phyloP scores from a whole-genome alignment of 2,797 vertebrate genomes.

The Lagorchestes hirsutus region DNA sequence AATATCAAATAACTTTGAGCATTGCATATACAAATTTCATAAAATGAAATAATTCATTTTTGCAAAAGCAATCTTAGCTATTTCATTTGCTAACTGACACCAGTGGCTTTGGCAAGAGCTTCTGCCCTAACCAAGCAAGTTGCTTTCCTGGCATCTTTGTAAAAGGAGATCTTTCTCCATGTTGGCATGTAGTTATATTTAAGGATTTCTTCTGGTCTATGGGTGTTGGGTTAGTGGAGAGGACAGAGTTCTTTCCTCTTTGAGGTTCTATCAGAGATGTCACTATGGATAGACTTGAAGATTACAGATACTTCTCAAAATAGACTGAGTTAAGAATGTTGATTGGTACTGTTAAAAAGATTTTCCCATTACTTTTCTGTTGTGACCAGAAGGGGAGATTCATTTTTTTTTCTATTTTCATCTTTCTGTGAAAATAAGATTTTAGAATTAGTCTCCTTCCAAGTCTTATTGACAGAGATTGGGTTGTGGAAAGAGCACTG shows the following conservation, averaged over 20 bases:
- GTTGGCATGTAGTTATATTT: not conserved
- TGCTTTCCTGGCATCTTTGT: not conserved
- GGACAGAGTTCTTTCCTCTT: not conserved
- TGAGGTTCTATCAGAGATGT: not conserved
- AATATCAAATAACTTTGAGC: slow-evolving; percentile 72
- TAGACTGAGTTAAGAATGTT: not conserved
- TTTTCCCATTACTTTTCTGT: not conserved
- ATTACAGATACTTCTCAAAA: not conserved
- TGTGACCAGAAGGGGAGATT: not conserved
- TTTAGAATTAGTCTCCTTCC: not conserved
- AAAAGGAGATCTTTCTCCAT: not conserved
- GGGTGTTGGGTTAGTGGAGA: not conserved
- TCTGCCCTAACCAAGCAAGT: not conserved
- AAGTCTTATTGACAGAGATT: not conserved
- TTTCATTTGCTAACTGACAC: slow-evolving; percentile 56
- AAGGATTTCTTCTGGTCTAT: not conserved
- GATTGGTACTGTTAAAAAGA: not conserved
- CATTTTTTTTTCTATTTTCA: not conserved
- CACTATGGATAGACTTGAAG: not conserved
- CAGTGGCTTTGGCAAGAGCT: slow-evolving; percentile 11
- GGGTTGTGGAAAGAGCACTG: not conserved
- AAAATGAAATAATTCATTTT: slow-evolving; percentile 69
- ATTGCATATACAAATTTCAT: slow-evolving; percentile 63
- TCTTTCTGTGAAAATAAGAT: not conserved
- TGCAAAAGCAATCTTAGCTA: slow-evolving; percentile 47